Evolutionary conservation across 2,888 invertebrate genomes (phyloP), one percentile per base, ranked within the genome.

Genomic region (Strigamia maritima): DNA sequence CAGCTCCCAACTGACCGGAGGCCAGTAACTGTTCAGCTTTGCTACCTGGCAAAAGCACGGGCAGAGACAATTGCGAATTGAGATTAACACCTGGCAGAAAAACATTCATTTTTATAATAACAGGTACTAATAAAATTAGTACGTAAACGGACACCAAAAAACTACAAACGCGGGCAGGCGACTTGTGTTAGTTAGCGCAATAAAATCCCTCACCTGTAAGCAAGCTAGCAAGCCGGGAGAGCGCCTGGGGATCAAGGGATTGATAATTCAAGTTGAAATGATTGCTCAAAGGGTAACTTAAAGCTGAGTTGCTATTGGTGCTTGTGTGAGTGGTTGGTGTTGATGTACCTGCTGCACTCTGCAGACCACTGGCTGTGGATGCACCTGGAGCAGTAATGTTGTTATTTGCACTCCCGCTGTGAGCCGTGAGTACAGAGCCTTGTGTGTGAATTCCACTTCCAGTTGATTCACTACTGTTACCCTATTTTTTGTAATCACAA

Each of bases 41-140:
- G 35, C 35, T 40, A 60, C 78, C 76, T 79, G 79, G 75, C 24
- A 79, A 79, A 19, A 76, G 54, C 31, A 81, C 70, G 4, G 84
- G 83, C 28, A 84, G 83, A 1, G 84, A 83, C 22, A 85, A 81
- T 81, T 28, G 35, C 35, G 38, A 75, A 40, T 75, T 75, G 76
- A 75, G 76, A 40, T 75, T 75, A 35, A 75, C 40, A 40, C 76
- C 76, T 70, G 28, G 28, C 14, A 70, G 70, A 26, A 26, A 70
- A 70, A 70, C 14, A 28, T 70, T 70, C 70, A 28, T 70, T 7
- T 70, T n/a, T 28, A 70, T 1, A 54, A 54, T 4, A 54, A n/a
- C 19, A 54, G n/a, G 3, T n/a, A 19, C 6, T 54, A 54, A 54
- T n/a, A 19, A 44, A 44, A 7, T n/a, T n/a, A 44, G n/a, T n/a